These are phyloP conservation scores for Pangasianodon hypophthalmus DNA, from an alignment of 2,113 vertebrate species.

Conservation along the genomic window DNA sequence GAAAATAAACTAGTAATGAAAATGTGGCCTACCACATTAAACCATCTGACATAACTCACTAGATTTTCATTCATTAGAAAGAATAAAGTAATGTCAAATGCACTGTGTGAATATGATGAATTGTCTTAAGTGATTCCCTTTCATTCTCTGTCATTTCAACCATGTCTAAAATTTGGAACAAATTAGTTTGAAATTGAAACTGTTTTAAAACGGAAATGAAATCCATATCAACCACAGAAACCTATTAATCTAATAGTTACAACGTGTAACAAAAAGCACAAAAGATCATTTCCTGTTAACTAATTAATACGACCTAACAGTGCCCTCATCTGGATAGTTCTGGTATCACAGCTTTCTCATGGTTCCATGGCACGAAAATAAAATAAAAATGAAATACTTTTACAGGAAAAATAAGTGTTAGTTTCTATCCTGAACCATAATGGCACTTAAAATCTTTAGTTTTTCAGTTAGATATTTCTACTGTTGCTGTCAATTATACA, in stretches of 20 bases:
- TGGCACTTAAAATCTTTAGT: background rate
- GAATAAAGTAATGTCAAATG: background rate
- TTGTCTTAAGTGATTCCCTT: background rate
- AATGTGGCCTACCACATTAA: background rate
- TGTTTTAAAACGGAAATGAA: background rate
- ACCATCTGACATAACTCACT: background rate
- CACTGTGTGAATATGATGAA: background rate
- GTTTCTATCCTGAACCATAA: background rate
- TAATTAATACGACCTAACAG: background rate
- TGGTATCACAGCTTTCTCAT: background rate
- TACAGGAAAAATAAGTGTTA: background rate
- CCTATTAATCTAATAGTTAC: background rate
- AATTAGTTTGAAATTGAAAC: background rate
- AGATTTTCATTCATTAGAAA: background rate
- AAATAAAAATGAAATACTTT: background rate
- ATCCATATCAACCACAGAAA: background rate
- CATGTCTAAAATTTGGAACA: background rate
- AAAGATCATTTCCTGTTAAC: background rate
- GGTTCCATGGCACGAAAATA: background rate
- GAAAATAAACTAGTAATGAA: background rate
- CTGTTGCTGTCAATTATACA: background rate
- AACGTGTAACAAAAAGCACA: background rate
- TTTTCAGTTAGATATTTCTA: background rate
- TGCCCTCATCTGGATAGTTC: background rate
- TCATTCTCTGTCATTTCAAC: background rate